A percentile compares a stretch with the other conserved stretches of the same genome.
phyloP scores from a whole-genome alignment of 1,140 invertebrate genomes.

The Oryctes rhinoceros region DNA sequence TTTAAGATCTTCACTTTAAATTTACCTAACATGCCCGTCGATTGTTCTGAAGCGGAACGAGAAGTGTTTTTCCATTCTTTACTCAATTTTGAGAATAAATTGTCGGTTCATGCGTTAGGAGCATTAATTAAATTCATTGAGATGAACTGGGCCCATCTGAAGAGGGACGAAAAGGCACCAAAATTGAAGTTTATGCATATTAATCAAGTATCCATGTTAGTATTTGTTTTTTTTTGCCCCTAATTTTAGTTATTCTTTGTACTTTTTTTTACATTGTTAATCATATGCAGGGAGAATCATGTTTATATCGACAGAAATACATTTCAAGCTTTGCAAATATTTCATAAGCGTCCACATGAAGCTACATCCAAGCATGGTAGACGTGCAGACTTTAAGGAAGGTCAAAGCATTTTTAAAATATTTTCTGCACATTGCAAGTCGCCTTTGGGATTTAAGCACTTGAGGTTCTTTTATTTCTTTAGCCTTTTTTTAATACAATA shows the following conservation, averaged over 20 bases:
- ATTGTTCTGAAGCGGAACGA: conserved; percentile 68
- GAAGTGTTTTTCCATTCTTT: conserved; percentile 72
- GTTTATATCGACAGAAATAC: conserved; percentile 78
- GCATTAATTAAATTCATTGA: conserved; percentile 78
- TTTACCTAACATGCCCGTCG: conserved; percentile 67
- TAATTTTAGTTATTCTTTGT: background rate
- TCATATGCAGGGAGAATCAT: conserved; percentile 68
- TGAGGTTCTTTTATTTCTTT: conserved; percentile 62
- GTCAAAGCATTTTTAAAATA: conserved; percentile 76
- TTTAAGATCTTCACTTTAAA: conserved; percentile 68
- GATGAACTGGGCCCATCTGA: conserved; percentile 67
- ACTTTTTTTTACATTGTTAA: conserved; percentile 43
- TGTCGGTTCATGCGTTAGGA: conserved; percentile 77
- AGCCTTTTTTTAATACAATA: background rate
- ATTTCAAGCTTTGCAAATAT: conserved; percentile 79
- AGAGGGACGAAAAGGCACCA: background rate
- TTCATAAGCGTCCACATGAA: conserved; percentile 76
- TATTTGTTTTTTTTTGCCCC: background rate
- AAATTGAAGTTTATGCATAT: conserved; percentile 43
- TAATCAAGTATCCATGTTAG: conserved; percentile 43
- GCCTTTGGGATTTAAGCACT: conserved; percentile 64
- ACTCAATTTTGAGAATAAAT: conserved; percentile 71
- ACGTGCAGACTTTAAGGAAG: conserved; percentile 69
- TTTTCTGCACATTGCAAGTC: conserved; percentile 75
- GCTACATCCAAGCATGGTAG: conserved; percentile 75